Evolutionary conservation across 2,888 invertebrate species (phyloP).

Genomic region (Euzophera pinguis): DNA sequence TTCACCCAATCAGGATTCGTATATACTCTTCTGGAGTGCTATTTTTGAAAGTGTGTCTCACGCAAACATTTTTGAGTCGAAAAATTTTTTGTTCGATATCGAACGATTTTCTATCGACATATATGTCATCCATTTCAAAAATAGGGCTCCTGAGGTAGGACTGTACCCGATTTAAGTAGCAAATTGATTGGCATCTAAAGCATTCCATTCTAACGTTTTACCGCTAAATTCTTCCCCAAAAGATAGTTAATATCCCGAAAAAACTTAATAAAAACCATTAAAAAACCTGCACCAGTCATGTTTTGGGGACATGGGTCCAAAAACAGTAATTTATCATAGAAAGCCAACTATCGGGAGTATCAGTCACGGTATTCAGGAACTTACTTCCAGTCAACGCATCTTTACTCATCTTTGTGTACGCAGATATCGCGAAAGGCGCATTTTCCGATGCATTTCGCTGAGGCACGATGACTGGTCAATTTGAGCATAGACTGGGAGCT

Average conservation of each 20-base stretch:
- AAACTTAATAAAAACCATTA: not conserved
- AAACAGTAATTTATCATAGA: not conserved
- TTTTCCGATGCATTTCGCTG: not conserved
- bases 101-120: too few species aligned
- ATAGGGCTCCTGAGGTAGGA: too few species aligned
- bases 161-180: too few species aligned
- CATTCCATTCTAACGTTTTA: too few species aligned
- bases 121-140: too few species aligned
- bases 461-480: conserved; percentile 7
- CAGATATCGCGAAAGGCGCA: not conserved
- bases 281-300: not conserved
- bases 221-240: too few species aligned
- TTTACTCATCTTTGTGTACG: not conserved
- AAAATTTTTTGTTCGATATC: too few species aligned
- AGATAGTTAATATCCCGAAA: not conserved
- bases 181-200: too few species aligned
- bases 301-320: not conserved
- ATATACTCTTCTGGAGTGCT: too few species aligned
- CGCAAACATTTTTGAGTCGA: too few species aligned
- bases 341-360: not conserved
- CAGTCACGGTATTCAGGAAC: not conserved
- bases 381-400: conserved; percentile 3
- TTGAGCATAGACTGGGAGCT: not conserved
- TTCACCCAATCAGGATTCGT: too few species aligned
- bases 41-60: too few species aligned